Evolutionary conservation across 2,888 invertebrate genomes (phyloP).

Genomic region (Epiperipatus broadwayi): DNA sequence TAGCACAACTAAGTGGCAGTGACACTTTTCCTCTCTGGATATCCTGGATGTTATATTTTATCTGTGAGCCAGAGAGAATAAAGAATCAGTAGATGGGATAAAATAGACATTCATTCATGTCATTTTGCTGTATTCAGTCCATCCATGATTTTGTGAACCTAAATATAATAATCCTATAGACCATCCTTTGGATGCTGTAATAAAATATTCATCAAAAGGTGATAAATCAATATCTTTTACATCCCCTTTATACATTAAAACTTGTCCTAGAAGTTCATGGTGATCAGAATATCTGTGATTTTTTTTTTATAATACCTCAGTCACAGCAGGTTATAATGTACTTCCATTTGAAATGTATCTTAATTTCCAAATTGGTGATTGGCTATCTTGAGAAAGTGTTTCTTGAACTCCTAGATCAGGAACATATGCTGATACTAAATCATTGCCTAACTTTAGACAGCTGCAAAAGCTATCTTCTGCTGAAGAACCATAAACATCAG

Average conservation of each 20-base stretch:
- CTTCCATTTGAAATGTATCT: slow-evolving; percentile 33
- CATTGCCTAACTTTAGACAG: slow-evolving; percentile 33
- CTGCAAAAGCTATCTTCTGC: slow-evolving; percentile 31
- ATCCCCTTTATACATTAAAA: slow-evolving; percentile 32
- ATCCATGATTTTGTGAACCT: slow-evolving; percentile 33
- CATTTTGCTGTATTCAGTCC: slow-evolving; percentile 32
- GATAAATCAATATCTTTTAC: slow-evolving; percentile 34
- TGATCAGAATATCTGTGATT: slow-evolving; percentile 32
- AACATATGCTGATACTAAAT: slow-evolving; percentile 30
- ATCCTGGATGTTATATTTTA: too few relatives aligned
- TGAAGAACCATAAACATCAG: slow-evolving; percentile 28
- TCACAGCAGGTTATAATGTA: slow-evolving; percentile 31
- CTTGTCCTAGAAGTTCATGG: slow-evolving; percentile 32
- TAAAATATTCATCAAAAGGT: slow-evolving; percentile 34
- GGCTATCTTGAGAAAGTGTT: slow-evolving; percentile 28
- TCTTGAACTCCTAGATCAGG: slow-evolving; percentile 32
- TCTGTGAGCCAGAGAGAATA: too few relatives aligned
- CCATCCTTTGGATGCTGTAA: slow-evolving; percentile 33
- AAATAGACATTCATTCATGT: too few relatives aligned
- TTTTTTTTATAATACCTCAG: slow-evolving; percentile 30
- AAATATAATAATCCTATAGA: slow-evolving; percentile 32
- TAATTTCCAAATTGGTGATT: too few relatives aligned
- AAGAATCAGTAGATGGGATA: too few relatives aligned
- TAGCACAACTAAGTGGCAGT: too few relatives aligned
- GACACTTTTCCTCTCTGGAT: too few relatives aligned